Conservation (phyloP, 37 sponge, comb jelly and placozoan genomes). For the Eunapius fragilis region DNA sequence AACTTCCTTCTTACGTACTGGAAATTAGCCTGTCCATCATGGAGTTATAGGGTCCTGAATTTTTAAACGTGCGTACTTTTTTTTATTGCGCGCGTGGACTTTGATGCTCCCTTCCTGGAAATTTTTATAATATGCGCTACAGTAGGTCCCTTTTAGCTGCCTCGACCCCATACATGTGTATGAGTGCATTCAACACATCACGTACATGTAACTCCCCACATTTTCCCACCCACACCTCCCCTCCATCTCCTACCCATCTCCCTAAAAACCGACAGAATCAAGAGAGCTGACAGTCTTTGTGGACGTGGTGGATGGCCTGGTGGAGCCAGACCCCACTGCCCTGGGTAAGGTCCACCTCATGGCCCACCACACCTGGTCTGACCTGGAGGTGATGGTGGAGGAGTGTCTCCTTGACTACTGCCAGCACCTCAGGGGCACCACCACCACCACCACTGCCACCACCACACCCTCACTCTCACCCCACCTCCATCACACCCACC, state of each 20-base stretch:
- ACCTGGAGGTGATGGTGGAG: slow-evolving; percentile 43
- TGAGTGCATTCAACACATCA: too few species aligned
- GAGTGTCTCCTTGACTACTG: slow-evolving; percentile 40
- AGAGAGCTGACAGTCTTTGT: slow-evolving; percentile 11
- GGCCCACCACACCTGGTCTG: slow-evolving; percentile 38
- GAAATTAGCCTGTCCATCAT: too few species aligned
- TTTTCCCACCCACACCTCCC: neutral
- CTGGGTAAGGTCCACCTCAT: slow-evolving; percentile 23
- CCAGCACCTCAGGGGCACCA: slow-evolving; percentile 15
- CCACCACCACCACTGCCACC: neutral
- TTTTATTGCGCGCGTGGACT: too few species aligned
- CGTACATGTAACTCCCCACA: too few species aligned
- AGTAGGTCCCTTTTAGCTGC: too few species aligned
- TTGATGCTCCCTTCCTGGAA: too few species aligned
- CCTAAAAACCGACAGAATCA: slow-evolving; percentile 28
- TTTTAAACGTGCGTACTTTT: too few species aligned
- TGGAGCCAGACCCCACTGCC: neutral
- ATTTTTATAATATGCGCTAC: too few species aligned
- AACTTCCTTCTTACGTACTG: too few species aligned
- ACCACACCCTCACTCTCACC: neutral
- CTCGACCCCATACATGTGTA: too few species aligned
- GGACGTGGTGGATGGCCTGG: neutral
- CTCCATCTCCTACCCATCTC: neutral
- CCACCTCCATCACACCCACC: too few species aligned
- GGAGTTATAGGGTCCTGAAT: too few species aligned